phyloP scores from a whole-genome alignment of 1,140 invertebrate species.

The Neodiprion fabricii region DNA sequence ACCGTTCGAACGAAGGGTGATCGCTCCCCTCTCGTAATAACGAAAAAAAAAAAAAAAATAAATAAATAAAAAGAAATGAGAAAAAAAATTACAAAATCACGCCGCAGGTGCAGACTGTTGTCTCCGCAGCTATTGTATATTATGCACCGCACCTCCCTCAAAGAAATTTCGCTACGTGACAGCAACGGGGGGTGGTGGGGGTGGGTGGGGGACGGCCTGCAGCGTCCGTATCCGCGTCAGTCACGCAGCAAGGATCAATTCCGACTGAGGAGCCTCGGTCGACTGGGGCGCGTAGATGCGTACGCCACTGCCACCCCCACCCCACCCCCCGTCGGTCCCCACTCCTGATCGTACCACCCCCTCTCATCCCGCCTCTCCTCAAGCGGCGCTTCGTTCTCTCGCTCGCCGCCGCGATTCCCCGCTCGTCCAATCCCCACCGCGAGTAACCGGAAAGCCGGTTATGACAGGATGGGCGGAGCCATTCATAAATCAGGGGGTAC shows the following conservation, averaged over 20 bases:
- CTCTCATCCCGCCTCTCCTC: background rate
- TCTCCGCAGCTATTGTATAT: no score
- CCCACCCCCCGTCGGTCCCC: constrained; percentile 1
- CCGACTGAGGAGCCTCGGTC: constrained; percentile 13
- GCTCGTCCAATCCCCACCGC: constrained; percentile 1
- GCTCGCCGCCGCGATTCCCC: constrained; percentile 15
- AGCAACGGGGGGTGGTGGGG: no score
- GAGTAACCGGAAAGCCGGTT: constrained; percentile 34
- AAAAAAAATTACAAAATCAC: no score
- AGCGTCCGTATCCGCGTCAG: background rate
- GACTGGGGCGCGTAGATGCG: constrained; percentile 9
- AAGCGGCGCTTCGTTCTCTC: background rate
- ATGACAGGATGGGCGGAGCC: constrained; percentile 61
- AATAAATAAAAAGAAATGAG: no score
- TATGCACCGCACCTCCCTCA: no score
- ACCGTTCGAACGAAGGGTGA: no score
- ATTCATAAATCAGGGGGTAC: constrained; percentile 59
- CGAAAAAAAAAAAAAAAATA: no score
- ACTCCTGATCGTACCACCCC: background rate
- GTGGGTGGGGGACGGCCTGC: background rate
- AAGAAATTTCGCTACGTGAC: no score
- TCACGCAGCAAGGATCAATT: constrained; percentile 7
- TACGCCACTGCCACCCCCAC: constrained; percentile 23
- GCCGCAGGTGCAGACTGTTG: no score
- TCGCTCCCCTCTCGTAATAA: no score